Evolutionary conservation across 92 coral and sea anemone genomes (phyloP), one percentile per base, ranked within the genome.

Genomic region (Epizoanthus fatuus): DNA sequence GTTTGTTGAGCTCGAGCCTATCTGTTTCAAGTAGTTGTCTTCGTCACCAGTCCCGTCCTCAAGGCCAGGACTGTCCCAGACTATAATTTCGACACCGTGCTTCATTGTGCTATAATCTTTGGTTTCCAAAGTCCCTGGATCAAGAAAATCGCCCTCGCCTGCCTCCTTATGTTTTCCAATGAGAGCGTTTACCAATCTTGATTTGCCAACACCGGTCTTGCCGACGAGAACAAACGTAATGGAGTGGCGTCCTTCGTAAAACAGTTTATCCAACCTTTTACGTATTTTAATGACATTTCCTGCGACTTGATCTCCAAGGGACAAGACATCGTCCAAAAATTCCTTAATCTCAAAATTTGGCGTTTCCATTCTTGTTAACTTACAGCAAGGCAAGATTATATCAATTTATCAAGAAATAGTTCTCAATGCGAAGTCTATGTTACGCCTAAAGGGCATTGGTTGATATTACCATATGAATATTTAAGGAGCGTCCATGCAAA

Each of bases 51-150:
- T 8, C 6, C 45, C 71, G 25, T 38, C 71, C 14, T 65, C 42
- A 4, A 65, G 45, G 1, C 71, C 71, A 29, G 71, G 71, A 65
- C 44, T 65, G 71, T 65, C 71, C 71, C 71, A 65, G 19, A 65
- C 45, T 16, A 14, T 20, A 38, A 65, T 65, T 3, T 65, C 71
- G 5, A 65, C 71, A 9, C 71, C 49, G 42, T 32, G 44, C 17
- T 65, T 38, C 6, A 7, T 65, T 1, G 2, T 65, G 12, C 16
- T 7, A 38, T 65, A 65, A 13, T n/a, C 12, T 14, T 15, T 15
- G 15, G 25, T 15, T 2, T 65, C 17, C 45, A 29, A 6, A 14
- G 71, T 65, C 17, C 10, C 44, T 8, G 71, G 71, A 38, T 25
- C 42, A 65, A 65, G 71, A 3, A 14, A 11, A 29, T 65, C 44